A percentile compares a stretch with the other conserved stretches of the same genome.
phyloP scores from a whole-genome alignment of 1,140 invertebrate genomes.

The Batillaria attramentaria region DNA sequence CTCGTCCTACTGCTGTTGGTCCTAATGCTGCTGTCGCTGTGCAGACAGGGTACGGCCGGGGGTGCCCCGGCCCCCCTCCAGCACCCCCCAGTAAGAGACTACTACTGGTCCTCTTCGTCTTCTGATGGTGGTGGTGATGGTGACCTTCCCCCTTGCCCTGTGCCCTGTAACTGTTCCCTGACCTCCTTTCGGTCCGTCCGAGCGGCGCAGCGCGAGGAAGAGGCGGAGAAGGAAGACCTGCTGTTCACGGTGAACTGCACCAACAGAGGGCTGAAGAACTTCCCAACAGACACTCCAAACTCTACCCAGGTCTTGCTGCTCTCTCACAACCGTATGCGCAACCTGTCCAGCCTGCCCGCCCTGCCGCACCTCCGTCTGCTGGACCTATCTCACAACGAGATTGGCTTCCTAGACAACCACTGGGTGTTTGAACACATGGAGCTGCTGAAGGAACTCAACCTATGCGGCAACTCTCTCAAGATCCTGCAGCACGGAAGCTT shows the following conservation, averaged over 20 bases:
- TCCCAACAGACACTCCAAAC: conserved; percentile 52
- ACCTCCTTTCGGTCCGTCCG: background rate
- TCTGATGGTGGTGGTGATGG: background rate
- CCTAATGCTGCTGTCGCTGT: conserved; percentile 9
- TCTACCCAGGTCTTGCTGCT: conserved; percentile 57
- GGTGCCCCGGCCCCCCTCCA: background rate
- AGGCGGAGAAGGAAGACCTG: no score
- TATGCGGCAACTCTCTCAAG: conserved; percentile 55
- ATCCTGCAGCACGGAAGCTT: conserved; percentile 57
- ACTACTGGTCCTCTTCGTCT: background rate
- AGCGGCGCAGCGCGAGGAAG: no score
- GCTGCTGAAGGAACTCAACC: conserved; percentile 51
- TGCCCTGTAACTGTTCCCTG: conserved; percentile 22
- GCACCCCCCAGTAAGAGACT: no score
- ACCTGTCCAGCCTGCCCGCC: conserved; percentile 50
- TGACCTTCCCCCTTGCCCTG: background rate
- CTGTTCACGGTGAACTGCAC: conserved; percentile 60
- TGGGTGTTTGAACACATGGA: conserved; percentile 54
- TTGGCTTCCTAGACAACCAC: conserved; percentile 49
- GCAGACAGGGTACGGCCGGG: no score
- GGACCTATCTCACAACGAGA: conserved; percentile 59
- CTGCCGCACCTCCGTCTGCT: conserved; percentile 46
- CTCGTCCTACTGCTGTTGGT: conserved; percentile 7
- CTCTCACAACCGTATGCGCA: conserved; percentile 52
- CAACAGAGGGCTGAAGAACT: conserved; percentile 31